These are phyloP conservation scores for Drosophila kikkawai DNA, from an alignment of 1,140 invertebrate species.

Conservation along the genomic window DNA sequence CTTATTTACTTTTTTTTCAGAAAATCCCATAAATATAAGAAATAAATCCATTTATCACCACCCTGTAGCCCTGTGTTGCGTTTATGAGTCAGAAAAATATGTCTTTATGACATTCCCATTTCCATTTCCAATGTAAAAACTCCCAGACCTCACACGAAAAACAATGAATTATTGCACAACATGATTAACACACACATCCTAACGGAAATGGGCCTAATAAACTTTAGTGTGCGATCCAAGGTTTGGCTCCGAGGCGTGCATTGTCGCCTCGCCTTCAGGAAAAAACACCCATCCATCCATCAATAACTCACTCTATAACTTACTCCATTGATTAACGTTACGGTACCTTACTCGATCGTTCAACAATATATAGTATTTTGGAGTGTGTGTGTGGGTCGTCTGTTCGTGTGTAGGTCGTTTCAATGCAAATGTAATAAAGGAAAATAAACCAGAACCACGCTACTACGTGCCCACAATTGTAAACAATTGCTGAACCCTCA, in stretches of 20 bases:
- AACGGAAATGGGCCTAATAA: constrained; percentile 65
- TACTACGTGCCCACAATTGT: constrained; percentile 57
- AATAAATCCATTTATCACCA: neutral
- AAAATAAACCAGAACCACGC: constrained; percentile 49
- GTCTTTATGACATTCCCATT: constrained; percentile 22
- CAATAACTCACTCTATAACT: constrained; percentile 52
- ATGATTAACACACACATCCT: constrained; percentile 34
- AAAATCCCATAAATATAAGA: neutral
- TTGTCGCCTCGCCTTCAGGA: constrained; percentile 41
- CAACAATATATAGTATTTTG: constrained; percentile 14
- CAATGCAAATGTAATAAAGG: constrained; percentile 31
- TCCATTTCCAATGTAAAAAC: constrained; percentile 47
- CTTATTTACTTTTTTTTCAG: neutral
- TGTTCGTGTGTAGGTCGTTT: constrained; percentile 50
- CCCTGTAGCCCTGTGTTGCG: neutral
- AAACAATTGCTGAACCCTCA: constrained; percentile 36
- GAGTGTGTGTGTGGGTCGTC: constrained; percentile 10
- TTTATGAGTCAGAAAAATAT: constrained; percentile 39
- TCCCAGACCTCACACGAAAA: constrained; percentile 42
- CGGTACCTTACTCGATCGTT: constrained; percentile 29
- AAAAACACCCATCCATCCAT: constrained; percentile 31
- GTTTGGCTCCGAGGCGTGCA: constrained; percentile 39
- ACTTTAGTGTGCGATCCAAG: constrained; percentile 27
- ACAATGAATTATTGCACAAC: constrained; percentile 59
- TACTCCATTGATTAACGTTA: constrained; percentile 41